Base-by-base conservation (phyloP, 1,140 invertebrate genomes). In the Temnothorax longispinosus region DNA sequence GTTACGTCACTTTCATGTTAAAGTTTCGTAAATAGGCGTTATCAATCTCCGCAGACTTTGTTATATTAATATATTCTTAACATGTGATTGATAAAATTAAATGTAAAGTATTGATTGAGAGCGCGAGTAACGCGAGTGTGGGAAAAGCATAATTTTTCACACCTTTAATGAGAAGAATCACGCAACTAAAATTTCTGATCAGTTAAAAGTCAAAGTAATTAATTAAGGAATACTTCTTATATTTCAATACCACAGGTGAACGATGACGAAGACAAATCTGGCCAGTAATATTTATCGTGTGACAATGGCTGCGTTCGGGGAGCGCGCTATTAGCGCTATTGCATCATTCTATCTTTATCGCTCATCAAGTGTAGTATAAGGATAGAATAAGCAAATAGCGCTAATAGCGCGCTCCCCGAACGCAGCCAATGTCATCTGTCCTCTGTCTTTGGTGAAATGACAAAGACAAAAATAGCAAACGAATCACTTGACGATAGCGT, bases 111-210 rank as follows among this genome's bases (percentile, higher is more conserved):
- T 77, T 54, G 62, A 56, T 80, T 65, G 44, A 44, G 15, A 38
- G 18, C 7, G 58, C 32, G 41, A 8, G 54, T 52, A 38, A 41
- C 32, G 35, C 21, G 32, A 85, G 13, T 18, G 11, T 44, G 18
- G 32, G 8, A 58, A 62, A 50, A 56, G 60, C 81, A 80, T 75
- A 86, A 88, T 85, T 88, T 27, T 89, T 89, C 88, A 67, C 81
- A 88, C 77, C n/a, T 21, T 80, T 58, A 50, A 74, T 52, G 44
- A 58, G 35, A 21, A 41, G 13, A 80, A 69, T 67, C 62, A 64
- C 35, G 4, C 32, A 69, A 69, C 44, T 41, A 58, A 82, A 84
- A 50, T 72, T 18, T 71, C 27, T 13, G 67, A 58, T 85, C 52
- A 50, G 35, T 69, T 67, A 81, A 60, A 11, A 41, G 44, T 67